Evolutionary conservation across 2,113 vertebrate genomes (phyloP).

Genomic region (Poecile atricapillus): DNA sequence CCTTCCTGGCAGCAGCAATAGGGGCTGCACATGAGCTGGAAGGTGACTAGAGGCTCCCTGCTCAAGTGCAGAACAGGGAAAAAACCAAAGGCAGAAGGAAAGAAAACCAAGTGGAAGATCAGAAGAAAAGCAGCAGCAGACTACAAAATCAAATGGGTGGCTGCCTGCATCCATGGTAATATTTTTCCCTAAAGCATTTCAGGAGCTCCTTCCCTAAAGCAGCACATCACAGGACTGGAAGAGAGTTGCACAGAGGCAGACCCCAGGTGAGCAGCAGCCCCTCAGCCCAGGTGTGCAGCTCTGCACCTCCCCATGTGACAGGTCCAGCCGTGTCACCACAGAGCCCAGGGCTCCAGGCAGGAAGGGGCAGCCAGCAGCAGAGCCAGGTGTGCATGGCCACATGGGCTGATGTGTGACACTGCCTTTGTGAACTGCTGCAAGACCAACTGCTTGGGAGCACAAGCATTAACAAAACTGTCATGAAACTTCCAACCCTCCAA

Average conservation of each 20-base stretch:
- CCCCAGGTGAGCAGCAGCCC: not conserved
- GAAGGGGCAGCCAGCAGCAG: fast-evolving
- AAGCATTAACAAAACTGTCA: not conserved
- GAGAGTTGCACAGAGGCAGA: not conserved
- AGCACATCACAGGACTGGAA: not conserved
- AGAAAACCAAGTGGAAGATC: not conserved
- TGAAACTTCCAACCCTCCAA: not conserved
- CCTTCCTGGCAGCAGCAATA: not conserved
- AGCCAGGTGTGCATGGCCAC: fast-evolving
- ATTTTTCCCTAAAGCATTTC: not conserved
- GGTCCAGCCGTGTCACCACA: fast-evolving
- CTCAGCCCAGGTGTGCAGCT: fast-evolving
- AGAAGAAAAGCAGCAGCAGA: not conserved
- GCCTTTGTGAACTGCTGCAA: not conserved
- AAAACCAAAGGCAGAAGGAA: not conserved
- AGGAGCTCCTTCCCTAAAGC: not conserved
- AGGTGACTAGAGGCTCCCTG: not conserved
- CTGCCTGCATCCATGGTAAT: fast-evolving
- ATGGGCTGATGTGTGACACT: not conserved
- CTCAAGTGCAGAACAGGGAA: not conserved
- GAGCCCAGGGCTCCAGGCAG: fast-evolving
- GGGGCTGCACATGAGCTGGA: not conserved
- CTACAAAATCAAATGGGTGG: not conserved
- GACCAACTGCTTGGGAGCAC: too few relatives aligned
- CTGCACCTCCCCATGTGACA: fast-evolving